These are phyloP conservation scores for Eonycteris spelaea DNA, from an alignment of 2,113 vertebrate species.

Conservation along the genomic window DNA sequence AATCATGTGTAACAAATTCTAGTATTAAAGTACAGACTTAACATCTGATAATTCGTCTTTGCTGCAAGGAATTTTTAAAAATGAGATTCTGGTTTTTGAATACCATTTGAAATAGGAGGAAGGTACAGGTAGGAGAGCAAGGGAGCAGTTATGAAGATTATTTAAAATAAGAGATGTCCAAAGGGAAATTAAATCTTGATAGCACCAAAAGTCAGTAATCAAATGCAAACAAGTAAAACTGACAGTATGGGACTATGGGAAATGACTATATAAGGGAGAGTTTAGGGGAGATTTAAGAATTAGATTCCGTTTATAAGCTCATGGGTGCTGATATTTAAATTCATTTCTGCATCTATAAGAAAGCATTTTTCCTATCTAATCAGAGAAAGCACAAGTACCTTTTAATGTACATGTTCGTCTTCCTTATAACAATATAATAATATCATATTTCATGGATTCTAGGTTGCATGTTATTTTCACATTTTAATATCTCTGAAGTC, in stretches of 20 bases:
- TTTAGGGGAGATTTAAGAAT: not conserved
- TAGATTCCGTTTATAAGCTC: not conserved
- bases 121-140: not conserved
- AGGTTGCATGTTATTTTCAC: not conserved
- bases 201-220: not conserved
- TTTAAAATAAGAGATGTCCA: slow-evolving; percentile 14
- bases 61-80: not conserved
- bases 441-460: not conserved
- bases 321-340: not conserved
- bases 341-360: not conserved
- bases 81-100: not conserved
- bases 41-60: not conserved
- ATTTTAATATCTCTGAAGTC: slow-evolving; percentile 40
- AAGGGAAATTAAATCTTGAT: not conserved
- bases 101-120: not conserved
- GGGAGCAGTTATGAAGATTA: not conserved
- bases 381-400: not conserved
- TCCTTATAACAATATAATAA: not conserved
- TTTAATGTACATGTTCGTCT: not conserved
- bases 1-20: not conserved
- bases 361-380: slow-evolving; percentile 16
- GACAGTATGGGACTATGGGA: not conserved
- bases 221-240: not conserved
- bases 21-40: not conserved
- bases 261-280: not conserved